Base-by-base conservation (phyloP, 2,113 vertebrate genomes). In the Mola mola region DNA sequence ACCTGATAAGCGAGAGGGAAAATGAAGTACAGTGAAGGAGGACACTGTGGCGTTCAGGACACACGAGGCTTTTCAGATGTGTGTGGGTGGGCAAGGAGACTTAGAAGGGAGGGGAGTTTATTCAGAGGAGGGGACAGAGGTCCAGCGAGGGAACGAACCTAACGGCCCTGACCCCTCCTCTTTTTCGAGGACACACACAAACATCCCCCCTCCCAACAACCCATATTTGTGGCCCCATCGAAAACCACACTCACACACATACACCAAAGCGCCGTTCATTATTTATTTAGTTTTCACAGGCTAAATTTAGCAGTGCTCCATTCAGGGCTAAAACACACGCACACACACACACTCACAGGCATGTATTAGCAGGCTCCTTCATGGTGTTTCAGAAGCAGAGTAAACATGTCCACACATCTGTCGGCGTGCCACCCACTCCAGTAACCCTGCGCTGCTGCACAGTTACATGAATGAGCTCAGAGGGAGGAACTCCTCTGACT, bases 251-350 rank as follows among this genome's bases (percentile, higher is more conserved):
- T 12, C 51, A 26, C 43, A 24, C 28, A 40, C 59, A 34, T 22
- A 22, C n/a, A 34, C 51, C 17, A 13, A 33, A 19, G 40, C 36
- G 44, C 57, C 83, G 53, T 83, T 85, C 83, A 84, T 91, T 88
- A 86, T 87, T 90, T 91, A 90, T 92, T 89, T 88, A 88, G 81
- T 81, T 86, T 81, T 79, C 81, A 84, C 70, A 53, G 58, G 79
- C 85, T 89, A 90, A 87, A 90, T 89, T 87, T 90, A 91, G 81
- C 51, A 53, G 5, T 66, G 78, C 75, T 83, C 70, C 82, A 88
- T 81, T 89, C 75, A 85, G 64, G 66, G 67, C 43, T 36, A 42
- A 13, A 52, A 80, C 49, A 66, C 62, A 52, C 60, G 74, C 40
- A 57, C 63, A 81, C 46, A 70, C 61, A 47, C 55, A 73, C 43